Conservation (phyloP, 2,888 invertebrate genomes). For the Coronaproctus castanopsis region DNA sequence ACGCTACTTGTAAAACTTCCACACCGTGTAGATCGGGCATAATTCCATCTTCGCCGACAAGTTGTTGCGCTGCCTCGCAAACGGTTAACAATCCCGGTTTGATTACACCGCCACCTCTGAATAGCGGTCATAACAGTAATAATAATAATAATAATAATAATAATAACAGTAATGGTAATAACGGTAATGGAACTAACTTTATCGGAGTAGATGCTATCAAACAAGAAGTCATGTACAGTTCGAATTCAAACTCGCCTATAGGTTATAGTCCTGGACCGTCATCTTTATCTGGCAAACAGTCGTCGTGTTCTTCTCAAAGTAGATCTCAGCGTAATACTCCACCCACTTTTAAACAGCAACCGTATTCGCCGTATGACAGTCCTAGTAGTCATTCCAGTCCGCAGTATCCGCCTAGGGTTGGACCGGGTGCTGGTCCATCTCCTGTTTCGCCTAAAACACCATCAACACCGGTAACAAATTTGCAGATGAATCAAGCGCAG, state of each 20-base stretch:
- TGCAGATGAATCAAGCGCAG: slow-evolving; percentile 74
- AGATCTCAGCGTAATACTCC: slow-evolving; percentile 17
- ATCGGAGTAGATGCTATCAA: slow-evolving; percentile 22
- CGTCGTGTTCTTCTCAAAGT: slow-evolving; percentile 26
- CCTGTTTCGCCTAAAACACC: slow-evolving; percentile 11
- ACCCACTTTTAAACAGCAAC: slow-evolving; percentile 33
- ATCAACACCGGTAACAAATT: slow-evolving; percentile 17
- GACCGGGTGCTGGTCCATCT: slow-evolving; percentile 12
- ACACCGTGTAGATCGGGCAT: too few species aligned
- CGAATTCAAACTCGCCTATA: slow-evolving; percentile 21
- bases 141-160: background rate
- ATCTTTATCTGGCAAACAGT: background rate
- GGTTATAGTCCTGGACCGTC: slow-evolving; percentile 4
- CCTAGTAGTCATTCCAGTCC: slow-evolving; percentile 38
- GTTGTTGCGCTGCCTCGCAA: background rate
- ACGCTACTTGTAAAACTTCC: background rate
- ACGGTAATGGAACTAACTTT: slow-evolving; percentile 27
- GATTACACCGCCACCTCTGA: background rate
- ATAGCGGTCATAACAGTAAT: background rate
- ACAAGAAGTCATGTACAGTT: slow-evolving; percentile 20
- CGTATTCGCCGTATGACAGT: slow-evolving; percentile 43
- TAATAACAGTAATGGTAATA: background rate
- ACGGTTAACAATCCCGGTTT: background rate
- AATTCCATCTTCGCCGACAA: background rate
- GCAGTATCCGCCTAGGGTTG: slow-evolving; percentile 18